phyloP scores from a whole-genome alignment of 2,888 invertebrate species.

The Agrotis segetum region DNA sequence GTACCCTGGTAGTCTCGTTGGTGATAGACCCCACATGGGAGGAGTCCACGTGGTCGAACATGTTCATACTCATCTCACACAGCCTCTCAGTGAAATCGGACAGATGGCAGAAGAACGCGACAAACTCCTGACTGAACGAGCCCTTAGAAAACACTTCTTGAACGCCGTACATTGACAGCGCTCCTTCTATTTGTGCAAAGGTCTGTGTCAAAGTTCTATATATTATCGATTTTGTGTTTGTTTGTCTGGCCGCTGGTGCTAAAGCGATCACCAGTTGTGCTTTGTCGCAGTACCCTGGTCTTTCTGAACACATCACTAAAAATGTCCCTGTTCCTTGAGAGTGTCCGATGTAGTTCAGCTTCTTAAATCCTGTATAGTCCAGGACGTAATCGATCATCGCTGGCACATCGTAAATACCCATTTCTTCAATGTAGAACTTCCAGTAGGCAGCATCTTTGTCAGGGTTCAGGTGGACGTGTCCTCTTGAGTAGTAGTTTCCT shows the following conservation, averaged over 20 bases:
- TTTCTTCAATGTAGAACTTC: slow-evolving; percentile 85
- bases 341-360: slow-evolving; percentile 72
- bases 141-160: slow-evolving; percentile 78
- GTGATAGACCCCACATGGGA: slow-evolving; percentile 77
- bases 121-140: slow-evolving; percentile 72
- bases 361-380: slow-evolving; percentile 69
- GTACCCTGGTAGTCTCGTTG: slow-evolving; percentile 68
- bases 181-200: slow-evolving; percentile 62
- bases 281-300: slow-evolving; percentile 92
- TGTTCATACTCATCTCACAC: slow-evolving; percentile 66
- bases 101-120: slow-evolving; percentile 76
- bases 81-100: slow-evolving; percentile 66
- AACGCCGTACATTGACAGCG: slow-evolving; percentile 66
- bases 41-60: slow-evolving; percentile 70
- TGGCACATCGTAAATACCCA: slow-evolving; percentile 93
- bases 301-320: slow-evolving; percentile 92
- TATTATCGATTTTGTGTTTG: slow-evolving; percentile 89
- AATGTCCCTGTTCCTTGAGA: slow-evolving; percentile 69
- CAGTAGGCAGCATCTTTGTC: slow-evolving; percentile 69
- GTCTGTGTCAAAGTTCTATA: slow-evolving; percentile 62
- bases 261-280: slow-evolving; percentile 91
- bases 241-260: slow-evolving; percentile 91
- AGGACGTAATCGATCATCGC: slow-evolving; percentile 86
- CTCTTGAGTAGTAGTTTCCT: slow-evolving; percentile 85
- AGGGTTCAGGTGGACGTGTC: slow-evolving; percentile 83